Evolutionary conservation across 2,113 vertebrate genomes (phyloP), one percentile per base, ranked within the genome.

Genomic region (Lipophrys pholis): DNA sequence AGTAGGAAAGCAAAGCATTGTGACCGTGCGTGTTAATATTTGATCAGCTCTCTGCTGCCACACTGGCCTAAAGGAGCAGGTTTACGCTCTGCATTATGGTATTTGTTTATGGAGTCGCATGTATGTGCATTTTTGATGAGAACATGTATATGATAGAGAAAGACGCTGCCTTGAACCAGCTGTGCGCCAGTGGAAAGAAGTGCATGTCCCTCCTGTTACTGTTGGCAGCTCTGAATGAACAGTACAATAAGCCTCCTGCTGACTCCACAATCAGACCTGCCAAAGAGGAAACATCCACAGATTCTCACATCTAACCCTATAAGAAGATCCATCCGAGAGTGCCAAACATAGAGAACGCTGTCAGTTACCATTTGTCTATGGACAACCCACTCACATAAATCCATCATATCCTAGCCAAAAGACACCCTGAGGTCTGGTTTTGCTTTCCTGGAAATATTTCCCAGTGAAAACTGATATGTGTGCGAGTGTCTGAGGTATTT

Each of bases 231-330:
- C 35, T 69, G 62, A 50, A 56, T 0, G 5, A 74, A 73, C 69
- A 59, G 60, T 0, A 1, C 57, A 81, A 73, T 72, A 52, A 76
- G 21, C 52, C 58, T 77, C 17, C 75, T 73, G 70, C 78, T 75
- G 72, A 88, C 87, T 73, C 38, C 17, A 50, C 58, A 81, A 55
- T 73, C 48, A 52, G 54, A 74, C 69, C 43, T 78, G 77, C 72
- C 81, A 83, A 68, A 76, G 50, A 84, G 81, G 75, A 86, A 85
- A 86, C 51, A 52, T 60, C 77, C 65, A 41, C 53, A 42, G 45
- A 81, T 83, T 80, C 76, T 69, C 72, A 65, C 73, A 74, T 74
- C 67, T 11, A 70, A 76, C 64, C 69, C 51, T 73, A 68, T 55
- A 53, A 70, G 16, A 53, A 73, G 16, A 81, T 58, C 5, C 8